Base-by-base conservation (phyloP, 2,888 invertebrate genomes). In the Agriopis marginaria region DNA sequence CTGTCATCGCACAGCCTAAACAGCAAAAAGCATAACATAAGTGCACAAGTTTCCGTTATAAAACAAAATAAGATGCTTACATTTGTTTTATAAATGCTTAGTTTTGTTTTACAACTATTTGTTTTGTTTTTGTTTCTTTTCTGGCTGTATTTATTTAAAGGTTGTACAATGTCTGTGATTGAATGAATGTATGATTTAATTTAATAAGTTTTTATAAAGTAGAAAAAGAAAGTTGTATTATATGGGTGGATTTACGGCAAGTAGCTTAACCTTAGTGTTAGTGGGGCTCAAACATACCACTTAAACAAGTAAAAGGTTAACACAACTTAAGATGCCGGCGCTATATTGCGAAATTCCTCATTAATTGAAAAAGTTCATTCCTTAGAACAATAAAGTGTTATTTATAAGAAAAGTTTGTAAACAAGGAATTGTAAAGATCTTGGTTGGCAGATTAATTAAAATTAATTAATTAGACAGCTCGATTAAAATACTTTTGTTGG, bases 351-450 rank as follows among this genome's bases (percentile, higher is more conserved):
- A 70, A 75, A 76, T 73, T 74, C 70, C 65, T 69, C 66, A 74
- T 75, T 75, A 78, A 77, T 78, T 72, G 72, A 76, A 75, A 69
- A 73, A 79, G 73, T 75, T 79, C 68, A 79, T 77, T 77, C 72
- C 76, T 71, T 69, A 70, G 67, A 79, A 76, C 76, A 77, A 76
- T 75, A 74, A 74, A 78, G 70, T 70, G 77, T 76, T 79, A 79
- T 81, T 79, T 79, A 77, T 77, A 76, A 76, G 77, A 75, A 79
- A 82, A 80, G 74, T 79, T 75, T 60, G 73, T 76, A 77, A 75
- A 77, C 74, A 79, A 76, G 73, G 71, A 76, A 77, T 77, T 80
- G 77, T 78, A 54, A 71, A 68, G 71, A 71, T 69, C 68, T 63
- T 61, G 66, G 77, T 71, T 66, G 68, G 70, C 53, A 66, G 74